A percentile compares a stretch with the other conserved stretches of the same genome.
These are phyloP conservation scores for Echinometra lucunter DNA, from an alignment of 53 echinoderm and acorn worm genomes.

Conservation along the genomic window DNA sequence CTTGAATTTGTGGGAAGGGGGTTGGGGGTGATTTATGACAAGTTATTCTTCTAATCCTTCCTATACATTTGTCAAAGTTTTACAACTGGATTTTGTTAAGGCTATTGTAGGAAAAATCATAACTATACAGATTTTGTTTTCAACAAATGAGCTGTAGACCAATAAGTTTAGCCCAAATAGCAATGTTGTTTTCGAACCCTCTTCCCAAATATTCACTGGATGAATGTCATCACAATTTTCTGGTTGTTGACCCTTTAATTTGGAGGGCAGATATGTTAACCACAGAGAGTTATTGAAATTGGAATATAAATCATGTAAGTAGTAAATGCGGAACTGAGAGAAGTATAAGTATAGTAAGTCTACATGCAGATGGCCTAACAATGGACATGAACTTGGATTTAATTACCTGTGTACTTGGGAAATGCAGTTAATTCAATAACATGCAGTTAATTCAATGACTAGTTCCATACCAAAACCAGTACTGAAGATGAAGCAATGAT, in stretches of 20 bases:
- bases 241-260: slow-evolving; percentile 29
- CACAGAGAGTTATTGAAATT: background rate
- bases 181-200: background rate
- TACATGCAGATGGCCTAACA: slow-evolving; percentile 17
- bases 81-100: background rate
- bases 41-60: slow-evolving; percentile 17
- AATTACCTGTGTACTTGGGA: background rate
- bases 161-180: background rate
- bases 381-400: background rate
- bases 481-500: too few relatives aligned
- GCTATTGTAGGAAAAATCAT: background rate
- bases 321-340: background rate
- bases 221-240: slow-evolving; percentile 43
- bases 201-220: background rate
- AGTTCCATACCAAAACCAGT: too few relatives aligned
- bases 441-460: too few relatives aligned
- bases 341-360: background rate
- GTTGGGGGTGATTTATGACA: slow-evolving; percentile 26
- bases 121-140: background rate
- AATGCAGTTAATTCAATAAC: background rate
- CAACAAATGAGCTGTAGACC: background rate
- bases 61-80: background rate
- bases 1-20: slow-evolving; percentile 37
- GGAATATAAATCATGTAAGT: too few relatives aligned
- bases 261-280: background rate